Evolutionary conservation across 2,113 vertebrate genomes (phyloP).

Genomic region (Athene noctua): DNA sequence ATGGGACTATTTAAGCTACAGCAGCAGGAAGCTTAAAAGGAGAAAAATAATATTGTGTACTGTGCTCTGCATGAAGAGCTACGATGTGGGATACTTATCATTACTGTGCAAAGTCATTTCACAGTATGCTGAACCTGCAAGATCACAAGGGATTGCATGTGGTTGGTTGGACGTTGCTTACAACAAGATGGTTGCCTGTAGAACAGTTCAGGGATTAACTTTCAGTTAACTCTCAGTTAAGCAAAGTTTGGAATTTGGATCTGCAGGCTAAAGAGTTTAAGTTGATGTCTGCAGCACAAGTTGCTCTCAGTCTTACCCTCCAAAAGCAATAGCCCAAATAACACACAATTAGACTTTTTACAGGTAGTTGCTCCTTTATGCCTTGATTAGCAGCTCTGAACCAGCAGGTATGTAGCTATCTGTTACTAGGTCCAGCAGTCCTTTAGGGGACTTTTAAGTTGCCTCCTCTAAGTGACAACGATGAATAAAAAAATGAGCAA

Average conservation of each 20-base stretch:
- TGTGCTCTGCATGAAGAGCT: background rate
- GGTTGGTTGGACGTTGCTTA: background rate
- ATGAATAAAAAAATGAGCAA: background rate
- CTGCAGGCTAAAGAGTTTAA: background rate
- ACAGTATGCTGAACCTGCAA: background rate
- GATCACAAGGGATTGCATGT: background rate
- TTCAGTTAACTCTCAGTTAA: background rate
- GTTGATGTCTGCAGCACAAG: background rate
- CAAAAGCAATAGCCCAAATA: background rate
- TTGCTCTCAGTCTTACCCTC: background rate
- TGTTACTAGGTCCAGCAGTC: background rate
- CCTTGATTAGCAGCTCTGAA: background rate
- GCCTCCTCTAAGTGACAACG: background rate
- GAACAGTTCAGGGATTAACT: background rate
- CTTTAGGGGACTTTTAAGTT: background rate
- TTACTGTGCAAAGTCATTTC: background rate
- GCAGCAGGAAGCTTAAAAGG: background rate
- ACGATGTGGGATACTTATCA: background rate
- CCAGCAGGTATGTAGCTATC: background rate
- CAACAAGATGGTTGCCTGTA: background rate
- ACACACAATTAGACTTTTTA: background rate
- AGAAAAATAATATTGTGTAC: background rate
- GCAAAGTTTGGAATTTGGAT: background rate
- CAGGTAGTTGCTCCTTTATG: background rate
- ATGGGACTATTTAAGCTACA: background rate